phyloP scores from a whole-genome alignment of 2,797 vertebrate species.

The Spheniscus humboldti region DNA sequence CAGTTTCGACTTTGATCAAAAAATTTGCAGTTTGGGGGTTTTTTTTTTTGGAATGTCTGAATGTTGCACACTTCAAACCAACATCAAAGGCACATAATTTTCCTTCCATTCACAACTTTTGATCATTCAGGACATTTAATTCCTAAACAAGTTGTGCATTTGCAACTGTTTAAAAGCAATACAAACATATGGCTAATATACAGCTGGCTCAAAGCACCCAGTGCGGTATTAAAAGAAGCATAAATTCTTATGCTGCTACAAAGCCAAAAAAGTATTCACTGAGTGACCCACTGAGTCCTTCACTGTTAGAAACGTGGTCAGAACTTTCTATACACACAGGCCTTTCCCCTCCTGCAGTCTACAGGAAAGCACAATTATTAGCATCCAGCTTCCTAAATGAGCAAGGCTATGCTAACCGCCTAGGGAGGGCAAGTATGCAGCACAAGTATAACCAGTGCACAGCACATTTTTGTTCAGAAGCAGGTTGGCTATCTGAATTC shows the following conservation, averaged over 20 bases:
- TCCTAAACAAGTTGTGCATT: not conserved
- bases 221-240: not conserved
- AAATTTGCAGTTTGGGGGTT: no score
- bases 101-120: not conserved
- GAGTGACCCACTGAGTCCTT: not conserved
- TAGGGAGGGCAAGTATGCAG: not conserved
- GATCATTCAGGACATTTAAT: not conserved
- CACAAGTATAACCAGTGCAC: not conserved
- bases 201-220: not conserved
- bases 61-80: not conserved
- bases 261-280: not conserved
- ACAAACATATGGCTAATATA: not conserved
- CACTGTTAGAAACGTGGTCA: not conserved
- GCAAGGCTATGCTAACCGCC: not conserved
- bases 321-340: not conserved
- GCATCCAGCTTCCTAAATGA: not conserved
- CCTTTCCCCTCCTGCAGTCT: not conserved
- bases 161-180: not conserved
- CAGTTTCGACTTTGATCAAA: not conserved
- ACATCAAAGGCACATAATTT: not conserved
- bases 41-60: not conserved
- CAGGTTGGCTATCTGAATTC: not conserved
- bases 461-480: not conserved
- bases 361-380: not conserved
- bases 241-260: not conserved